Evolutionary conservation across 2,888 invertebrate genomes (phyloP), one percentile per base, ranked within the genome.

Genomic region (Glaucopsyche alexis): DNA sequence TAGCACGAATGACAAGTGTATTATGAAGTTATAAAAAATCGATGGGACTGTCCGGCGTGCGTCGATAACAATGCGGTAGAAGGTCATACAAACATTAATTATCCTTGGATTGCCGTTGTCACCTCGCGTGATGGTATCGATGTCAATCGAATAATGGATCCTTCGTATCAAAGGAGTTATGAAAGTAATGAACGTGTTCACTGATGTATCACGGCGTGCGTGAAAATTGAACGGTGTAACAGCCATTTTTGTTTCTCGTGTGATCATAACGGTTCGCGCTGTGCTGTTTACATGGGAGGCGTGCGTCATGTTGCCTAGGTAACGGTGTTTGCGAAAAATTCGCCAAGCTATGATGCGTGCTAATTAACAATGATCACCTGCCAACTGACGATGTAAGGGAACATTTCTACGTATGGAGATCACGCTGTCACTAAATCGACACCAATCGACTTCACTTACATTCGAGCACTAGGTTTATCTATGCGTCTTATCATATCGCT

Each of bases 311-410:
- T 89, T 82, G 85, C 83, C 85, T 78, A 81, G 82, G 86, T 81
- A 85, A 89, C 87, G 79, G 88, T 89, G 87, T 85, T 81, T 76
- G 81, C 80, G 79, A 76, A 78, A 80, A 81, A 84, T 81, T 79
- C 78, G 79, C 81, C 79, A 88, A 85, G 85, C 85, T 73, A 83
- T 82, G 85, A 83, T 79, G 84, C 81, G 83, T 77, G 79, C 81
- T 78, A 78, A 77, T 75, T 83, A 78, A 80, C 79, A 82, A 85
- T 86, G 83, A 82, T 91, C 89, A 92, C 92, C 92, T 93, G 89
- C 89, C 86, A 90, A 81, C 83, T 87, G 86, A 91, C 87, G 87
- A 89, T 87, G 83, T 85, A 89, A 82, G 89, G 85, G 84, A 93
- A 93, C 92, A 93, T 93, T 79, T 86, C 90, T 88, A 89, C 90